Conservation (phyloP, 2,797 vertebrate species). For the Poeciliopsis paucimaculata region DNA sequence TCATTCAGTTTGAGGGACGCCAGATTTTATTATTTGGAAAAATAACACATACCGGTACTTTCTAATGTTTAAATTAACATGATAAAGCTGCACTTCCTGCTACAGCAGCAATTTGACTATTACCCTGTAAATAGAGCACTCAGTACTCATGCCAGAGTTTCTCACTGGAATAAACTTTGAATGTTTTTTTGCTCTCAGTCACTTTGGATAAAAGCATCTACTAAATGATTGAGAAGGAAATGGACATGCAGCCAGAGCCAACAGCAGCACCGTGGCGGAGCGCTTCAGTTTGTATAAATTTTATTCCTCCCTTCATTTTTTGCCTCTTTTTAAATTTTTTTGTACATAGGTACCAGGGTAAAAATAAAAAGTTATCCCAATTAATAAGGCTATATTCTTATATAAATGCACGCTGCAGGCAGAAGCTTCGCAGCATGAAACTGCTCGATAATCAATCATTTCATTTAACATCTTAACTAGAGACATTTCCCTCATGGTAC, state of each 20-base stretch:
- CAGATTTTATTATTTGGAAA: neutral
- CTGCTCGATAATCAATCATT: neutral
- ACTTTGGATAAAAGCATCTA: conserved; percentile 1
- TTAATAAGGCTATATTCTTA: neutral
- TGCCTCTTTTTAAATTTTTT: neutral
- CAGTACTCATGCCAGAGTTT: neutral
- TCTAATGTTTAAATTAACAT: neutral
- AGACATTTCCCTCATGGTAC: conserved; percentile 36
- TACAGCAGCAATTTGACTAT: neutral
- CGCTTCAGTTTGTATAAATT: conserved; percentile 12
- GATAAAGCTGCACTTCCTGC: neutral
- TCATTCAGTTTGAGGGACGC: neutral
- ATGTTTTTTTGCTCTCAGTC: neutral
- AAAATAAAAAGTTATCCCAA: neutral
- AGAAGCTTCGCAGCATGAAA: conserved; percentile 12
- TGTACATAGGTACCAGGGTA: neutral
- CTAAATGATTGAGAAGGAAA: neutral
- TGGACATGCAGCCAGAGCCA: neutral
- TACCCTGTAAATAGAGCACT: neutral
- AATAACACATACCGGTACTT: neutral
- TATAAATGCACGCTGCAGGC: conserved; percentile 19
- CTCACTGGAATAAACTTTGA: neutral
- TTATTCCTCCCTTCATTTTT: neutral
- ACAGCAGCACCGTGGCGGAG: neutral
- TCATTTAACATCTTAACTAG: conserved; percentile 31